Conservation (phyloP, 2,113 vertebrate genomes). For the Psophia crepitans region DNA sequence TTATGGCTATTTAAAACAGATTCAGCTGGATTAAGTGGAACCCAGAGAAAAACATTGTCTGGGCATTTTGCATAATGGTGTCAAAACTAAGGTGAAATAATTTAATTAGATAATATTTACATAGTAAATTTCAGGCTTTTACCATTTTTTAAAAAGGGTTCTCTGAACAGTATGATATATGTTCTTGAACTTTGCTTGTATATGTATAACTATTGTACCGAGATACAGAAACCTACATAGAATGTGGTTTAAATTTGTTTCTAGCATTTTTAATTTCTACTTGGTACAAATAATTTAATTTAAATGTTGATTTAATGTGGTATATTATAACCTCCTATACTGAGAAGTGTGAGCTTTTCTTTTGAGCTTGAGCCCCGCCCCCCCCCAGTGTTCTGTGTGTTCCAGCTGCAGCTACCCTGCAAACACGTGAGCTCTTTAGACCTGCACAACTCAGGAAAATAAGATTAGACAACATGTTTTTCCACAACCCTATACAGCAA, state of each 20-base stretch:
- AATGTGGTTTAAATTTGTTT: slow-evolving; percentile 8
- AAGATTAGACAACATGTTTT: neutral
- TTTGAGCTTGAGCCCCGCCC: slow-evolving; percentile 9
- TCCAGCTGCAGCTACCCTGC: neutral
- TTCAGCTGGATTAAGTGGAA: slow-evolving; percentile 45
- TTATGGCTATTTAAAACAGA: slow-evolving; percentile 72
- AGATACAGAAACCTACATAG: neutral
- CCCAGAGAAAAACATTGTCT: slow-evolving; percentile 21
- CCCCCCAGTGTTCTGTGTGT: neutral
- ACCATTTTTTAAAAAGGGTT: slow-evolving; percentile 34
- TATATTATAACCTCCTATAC: slow-evolving; percentile 21
- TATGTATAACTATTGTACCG: neutral
- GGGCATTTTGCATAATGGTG: slow-evolving; percentile 9
- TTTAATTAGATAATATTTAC: slow-evolving; percentile 44
- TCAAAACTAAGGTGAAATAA: slow-evolving; percentile 37
- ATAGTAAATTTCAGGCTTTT: slow-evolving; percentile 41
- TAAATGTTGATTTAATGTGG: neutral
- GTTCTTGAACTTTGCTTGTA: slow-evolving; percentile 19
- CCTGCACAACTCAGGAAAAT: neutral
- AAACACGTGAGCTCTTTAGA: neutral
- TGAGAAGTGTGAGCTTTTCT: neutral
- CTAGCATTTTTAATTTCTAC: slow-evolving; percentile 32
- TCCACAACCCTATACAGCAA: neutral
- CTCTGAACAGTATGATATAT: neutral
- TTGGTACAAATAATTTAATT: slow-evolving; percentile 47